These are phyloP conservation scores for Oreochromis niloticus DNA, from an alignment of 2,113 vertebrate genomes.

Conservation along the genomic window DNA sequence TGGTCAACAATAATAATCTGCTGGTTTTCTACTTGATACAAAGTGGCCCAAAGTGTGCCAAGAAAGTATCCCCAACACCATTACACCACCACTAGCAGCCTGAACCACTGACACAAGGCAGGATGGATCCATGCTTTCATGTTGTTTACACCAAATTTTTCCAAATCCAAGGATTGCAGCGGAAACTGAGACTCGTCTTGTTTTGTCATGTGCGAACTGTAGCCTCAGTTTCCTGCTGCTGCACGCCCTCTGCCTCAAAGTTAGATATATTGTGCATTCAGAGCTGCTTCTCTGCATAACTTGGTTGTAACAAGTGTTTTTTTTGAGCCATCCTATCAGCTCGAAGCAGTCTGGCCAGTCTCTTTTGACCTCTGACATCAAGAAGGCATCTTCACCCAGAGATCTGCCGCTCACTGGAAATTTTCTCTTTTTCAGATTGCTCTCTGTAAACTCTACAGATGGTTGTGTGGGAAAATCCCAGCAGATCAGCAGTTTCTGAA, in stretches of 20 bases:
- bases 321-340: background rate
- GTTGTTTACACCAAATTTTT: background rate
- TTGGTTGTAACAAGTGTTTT: background rate
- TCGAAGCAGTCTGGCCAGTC: background rate
- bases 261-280: background rate
- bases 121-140: background rate
- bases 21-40: fast-evolving
- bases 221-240: background rate
- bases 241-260: background rate
- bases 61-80: background rate
- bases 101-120: background rate
- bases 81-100: background rate
- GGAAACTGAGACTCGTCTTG: background rate
- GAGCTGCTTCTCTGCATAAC: background rate
- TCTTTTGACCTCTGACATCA: background rate
- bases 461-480: background rate
- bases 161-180: background rate
- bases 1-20: background rate
- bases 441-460: background rate
- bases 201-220: background rate
- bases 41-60: background rate
- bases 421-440: background rate
- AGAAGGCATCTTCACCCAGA: background rate
- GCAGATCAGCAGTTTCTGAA: background rate
- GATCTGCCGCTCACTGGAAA: background rate